phyloP scores from a whole-genome alignment of 2,797 vertebrate species.

The Chrosomus eos region DNA sequence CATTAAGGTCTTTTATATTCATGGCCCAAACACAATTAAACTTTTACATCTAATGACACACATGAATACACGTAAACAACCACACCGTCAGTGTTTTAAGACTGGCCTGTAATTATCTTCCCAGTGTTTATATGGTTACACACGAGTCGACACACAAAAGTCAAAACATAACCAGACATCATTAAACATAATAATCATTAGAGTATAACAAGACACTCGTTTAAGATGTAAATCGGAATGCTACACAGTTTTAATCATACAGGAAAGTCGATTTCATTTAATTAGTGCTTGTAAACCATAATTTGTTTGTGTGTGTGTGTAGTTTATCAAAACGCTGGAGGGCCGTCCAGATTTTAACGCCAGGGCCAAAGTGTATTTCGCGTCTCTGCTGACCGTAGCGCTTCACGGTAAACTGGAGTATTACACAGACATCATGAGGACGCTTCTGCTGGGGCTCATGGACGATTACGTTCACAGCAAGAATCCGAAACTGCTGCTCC shows the following conservation, averaged over 20 bases:
- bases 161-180: neutral
- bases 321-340: constrained; percentile 97
- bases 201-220: neutral
- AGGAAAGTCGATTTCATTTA: neutral
- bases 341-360: constrained; percentile 93
- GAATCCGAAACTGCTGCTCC: constrained; percentile 97
- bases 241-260: neutral
- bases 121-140: neutral
- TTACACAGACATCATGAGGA: constrained; percentile 97
- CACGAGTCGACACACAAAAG: neutral
- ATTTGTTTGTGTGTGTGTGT: constrained; percentile 37
- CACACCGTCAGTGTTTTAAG: neutral
- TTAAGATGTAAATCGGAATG: neutral
- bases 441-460: constrained; percentile 93
- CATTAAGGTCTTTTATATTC: constrained; percentile 41
- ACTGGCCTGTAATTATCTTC: constrained; percentile 14
- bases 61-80: constrained; percentile 21
- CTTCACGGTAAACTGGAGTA: constrained; percentile 97
- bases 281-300: neutral
- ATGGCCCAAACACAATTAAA: constrained; percentile 29
- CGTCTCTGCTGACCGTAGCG: constrained; percentile 93
- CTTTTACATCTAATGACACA: constrained; percentile 16
- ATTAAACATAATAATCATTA: constrained; percentile 21
- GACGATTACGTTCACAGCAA: constrained; percentile 93
- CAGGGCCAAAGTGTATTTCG: constrained; percentile 93